Percentiles rank a stretch among this genome's conserved stretches.
These are phyloP conservation scores for Plutomurus gul DNA, from an alignment of 1,140 invertebrate species.

Conservation along the genomic window DNA sequence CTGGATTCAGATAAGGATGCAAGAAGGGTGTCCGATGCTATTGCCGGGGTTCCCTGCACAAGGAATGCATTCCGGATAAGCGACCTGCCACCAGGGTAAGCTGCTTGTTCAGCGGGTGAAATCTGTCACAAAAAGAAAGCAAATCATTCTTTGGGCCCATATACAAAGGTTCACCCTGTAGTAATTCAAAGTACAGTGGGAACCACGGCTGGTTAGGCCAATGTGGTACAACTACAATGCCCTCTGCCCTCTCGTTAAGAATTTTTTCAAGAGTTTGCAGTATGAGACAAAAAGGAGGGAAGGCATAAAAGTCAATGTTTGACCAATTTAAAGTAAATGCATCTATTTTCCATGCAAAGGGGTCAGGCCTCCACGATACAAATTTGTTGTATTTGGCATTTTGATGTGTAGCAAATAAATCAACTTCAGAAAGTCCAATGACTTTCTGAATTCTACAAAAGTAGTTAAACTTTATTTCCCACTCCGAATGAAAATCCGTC, in stretches of 20 bases:
- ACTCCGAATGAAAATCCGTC: no score
- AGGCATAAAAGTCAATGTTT: not conserved
- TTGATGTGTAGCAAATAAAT: conserved; percentile 1
- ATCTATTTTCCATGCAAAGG: not conserved
- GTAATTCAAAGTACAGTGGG: no score
- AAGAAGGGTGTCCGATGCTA: not conserved
- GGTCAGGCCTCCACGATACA: not conserved
- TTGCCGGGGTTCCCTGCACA: no score
- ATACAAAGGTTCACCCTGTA: no score
- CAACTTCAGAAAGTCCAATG: no score
- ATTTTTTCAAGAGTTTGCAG: not conserved
- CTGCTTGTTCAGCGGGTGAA: not conserved
- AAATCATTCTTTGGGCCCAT: no score
- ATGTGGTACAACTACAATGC: conserved; percentile 21
- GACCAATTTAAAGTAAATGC: not conserved
- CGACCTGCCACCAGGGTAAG: not conserved
- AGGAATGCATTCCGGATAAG: not conserved
- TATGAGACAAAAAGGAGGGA: conserved; percentile 5
- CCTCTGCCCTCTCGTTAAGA: not conserved
- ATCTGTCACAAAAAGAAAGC: not conserved
- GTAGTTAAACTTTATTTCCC: no score
- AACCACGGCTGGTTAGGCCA: conserved; percentile 36
- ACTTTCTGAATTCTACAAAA: no score
- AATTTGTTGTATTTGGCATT: not conserved
- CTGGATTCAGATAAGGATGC: not conserved